A percentile compares a stretch with the other conserved stretches of the same genome.
Conservation (phyloP, 2,888 invertebrate species). For the Chesias legatella region DNA sequence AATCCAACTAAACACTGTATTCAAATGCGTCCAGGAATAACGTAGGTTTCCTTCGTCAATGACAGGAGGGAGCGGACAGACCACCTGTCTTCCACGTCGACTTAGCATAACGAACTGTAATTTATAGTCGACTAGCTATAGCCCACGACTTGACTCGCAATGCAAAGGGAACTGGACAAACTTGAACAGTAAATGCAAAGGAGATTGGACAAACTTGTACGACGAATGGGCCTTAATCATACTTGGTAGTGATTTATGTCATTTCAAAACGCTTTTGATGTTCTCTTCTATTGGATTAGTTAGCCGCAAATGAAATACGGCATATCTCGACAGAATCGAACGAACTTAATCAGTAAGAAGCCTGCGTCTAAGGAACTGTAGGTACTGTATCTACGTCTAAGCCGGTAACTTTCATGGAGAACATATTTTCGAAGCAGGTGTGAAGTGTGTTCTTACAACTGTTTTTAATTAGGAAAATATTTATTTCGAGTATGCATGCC, state of each 20-base stretch:
- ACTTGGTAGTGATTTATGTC: conserved; percentile 13
- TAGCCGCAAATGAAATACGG: conserved; percentile 12
- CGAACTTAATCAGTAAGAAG: too few species aligned
- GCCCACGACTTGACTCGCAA: conserved; percentile 2
- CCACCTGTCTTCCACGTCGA: conserved; percentile 62
- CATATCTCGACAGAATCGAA: neutral
- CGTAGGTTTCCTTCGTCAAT: conserved; percentile 15
- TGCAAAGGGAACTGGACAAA: conserved; percentile 6
- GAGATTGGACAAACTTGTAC: conserved; percentile 7
- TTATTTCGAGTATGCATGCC: too few species aligned
- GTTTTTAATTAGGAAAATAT: too few species aligned
- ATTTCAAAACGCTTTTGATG: conserved; percentile 3
- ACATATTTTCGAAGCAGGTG: too few species aligned
- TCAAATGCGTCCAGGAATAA: conserved; percentile 11
- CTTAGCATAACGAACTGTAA: conserved; percentile 67
- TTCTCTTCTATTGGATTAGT: conserved; percentile 6
- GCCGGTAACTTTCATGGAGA: too few species aligned
- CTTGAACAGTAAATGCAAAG: conserved; percentile 8
- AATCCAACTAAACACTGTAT: conserved; percentile 15
- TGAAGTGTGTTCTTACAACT: too few species aligned
- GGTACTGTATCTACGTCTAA: too few species aligned
- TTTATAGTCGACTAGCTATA: conserved; percentile 50
- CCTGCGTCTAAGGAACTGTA: too few species aligned
- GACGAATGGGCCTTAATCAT: conserved; percentile 8
- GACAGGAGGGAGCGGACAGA: conserved; percentile 21